Conservation (phyloP, 1,140 invertebrate genomes). For the Gryllus bimaculatus region DNA sequence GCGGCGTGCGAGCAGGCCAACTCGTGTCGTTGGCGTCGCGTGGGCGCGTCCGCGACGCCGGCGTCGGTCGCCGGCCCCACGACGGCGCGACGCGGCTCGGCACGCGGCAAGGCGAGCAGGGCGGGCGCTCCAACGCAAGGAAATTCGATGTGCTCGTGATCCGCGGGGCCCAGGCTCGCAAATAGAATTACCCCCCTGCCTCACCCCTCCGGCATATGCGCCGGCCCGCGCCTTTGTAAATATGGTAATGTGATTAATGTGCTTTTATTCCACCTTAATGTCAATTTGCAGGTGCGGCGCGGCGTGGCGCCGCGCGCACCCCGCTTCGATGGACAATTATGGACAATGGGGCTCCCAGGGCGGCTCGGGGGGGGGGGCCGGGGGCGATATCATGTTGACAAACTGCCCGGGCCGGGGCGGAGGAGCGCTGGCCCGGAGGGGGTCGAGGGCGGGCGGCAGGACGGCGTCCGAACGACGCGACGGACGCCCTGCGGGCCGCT, state of each 20-base stretch:
- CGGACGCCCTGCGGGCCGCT: no score
- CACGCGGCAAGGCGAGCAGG: no score
- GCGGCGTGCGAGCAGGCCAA: no score
- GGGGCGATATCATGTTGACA: not conserved
- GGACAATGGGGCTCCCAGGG: not conserved
- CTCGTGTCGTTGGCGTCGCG: no score
- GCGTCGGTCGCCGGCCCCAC: no score
- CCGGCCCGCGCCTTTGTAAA: not conserved
- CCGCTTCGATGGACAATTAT: not conserved
- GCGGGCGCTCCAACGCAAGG: not conserved
- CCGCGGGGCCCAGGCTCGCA: not conserved
- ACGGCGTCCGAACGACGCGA: no score
- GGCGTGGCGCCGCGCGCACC: no score
- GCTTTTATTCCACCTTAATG: slow-evolving; percentile 1
- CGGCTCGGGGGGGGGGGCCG: no score
- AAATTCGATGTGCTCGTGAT: not conserved
- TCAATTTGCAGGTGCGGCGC: not conserved
- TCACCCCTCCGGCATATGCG: not conserved
- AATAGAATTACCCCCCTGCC: not conserved
- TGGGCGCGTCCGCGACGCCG: no score
- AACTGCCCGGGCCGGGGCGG: not conserved
- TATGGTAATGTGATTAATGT: slow-evolving; percentile 5
- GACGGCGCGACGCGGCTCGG: no score
- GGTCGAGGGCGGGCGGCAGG: not conserved
- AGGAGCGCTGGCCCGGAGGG: not conserved